Evolutionary conservation across 2,113 vertebrate species (phyloP).

Genomic region (Malurus elegans): DNA sequence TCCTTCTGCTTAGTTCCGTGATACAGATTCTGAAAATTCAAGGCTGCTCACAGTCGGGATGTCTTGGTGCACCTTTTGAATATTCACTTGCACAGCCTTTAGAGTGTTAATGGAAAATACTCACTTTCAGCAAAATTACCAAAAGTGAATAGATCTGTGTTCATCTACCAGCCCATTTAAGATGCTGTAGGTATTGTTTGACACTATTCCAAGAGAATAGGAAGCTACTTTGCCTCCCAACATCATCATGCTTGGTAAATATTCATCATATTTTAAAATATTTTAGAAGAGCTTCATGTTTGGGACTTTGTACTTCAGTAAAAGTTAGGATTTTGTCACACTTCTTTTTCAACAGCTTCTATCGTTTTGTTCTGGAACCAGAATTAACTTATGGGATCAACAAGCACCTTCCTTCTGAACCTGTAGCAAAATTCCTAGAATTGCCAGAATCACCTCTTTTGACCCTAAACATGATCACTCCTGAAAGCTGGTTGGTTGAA

Average conservation of each 20-base stretch:
- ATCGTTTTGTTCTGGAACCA: constrained; percentile 90
- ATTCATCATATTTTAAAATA: not conserved
- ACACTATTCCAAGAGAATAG: not conserved
- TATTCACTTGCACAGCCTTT: not conserved
- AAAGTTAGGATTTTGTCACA: not conserved
- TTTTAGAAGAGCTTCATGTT: not conserved
- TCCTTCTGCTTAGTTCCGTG: not conserved
- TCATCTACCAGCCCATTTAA: not conserved
- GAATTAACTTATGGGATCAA: constrained; percentile 80
- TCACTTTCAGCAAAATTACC: not conserved
- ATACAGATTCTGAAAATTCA: not conserved
- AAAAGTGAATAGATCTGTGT: not conserved
- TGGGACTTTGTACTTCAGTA: not conserved
- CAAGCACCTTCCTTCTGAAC: constrained; percentile 77
- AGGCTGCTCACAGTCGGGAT: not conserved
- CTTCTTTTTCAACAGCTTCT: constrained; percentile 82
- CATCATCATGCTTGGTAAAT: not conserved
- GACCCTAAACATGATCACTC: constrained; percentile 94
- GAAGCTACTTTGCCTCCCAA: not conserved
- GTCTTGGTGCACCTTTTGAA: not conserved
- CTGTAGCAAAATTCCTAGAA: constrained; percentile 86
- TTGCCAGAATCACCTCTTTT: constrained; percentile 89
- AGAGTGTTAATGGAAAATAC: not conserved
- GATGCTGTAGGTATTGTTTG: not conserved
- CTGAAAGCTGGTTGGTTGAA: constrained; percentile 95